Conservation (phyloP, 2,888 invertebrate genomes). For the Lypha dubia region DNA sequence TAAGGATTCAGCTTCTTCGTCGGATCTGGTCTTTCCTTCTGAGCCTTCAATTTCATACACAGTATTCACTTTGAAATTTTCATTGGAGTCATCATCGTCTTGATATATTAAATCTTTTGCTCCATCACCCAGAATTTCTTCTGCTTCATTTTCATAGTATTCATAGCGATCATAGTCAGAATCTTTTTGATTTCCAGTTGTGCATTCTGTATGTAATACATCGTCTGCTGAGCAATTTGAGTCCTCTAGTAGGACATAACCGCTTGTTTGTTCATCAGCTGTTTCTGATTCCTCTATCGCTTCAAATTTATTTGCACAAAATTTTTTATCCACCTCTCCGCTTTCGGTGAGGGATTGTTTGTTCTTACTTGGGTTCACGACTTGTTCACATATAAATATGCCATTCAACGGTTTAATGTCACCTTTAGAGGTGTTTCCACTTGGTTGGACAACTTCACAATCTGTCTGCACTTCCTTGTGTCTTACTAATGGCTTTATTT, state of each 20-base stretch:
- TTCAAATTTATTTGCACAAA: neutral
- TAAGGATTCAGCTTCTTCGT: neutral
- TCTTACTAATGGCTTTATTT: constrained; percentile 8
- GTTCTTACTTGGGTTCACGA: neutral
- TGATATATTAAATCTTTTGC: constrained; percentile 6
- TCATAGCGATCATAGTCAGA: constrained; percentile 30
- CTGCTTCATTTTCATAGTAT: constrained; percentile 45
- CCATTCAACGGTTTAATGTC: constrained; percentile 9
- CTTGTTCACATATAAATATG: constrained; percentile 45
- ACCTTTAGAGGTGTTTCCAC: neutral
- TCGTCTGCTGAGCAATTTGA: constrained; percentile 46
- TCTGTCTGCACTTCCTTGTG: constrained; percentile 68
- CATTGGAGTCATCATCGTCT: constrained; percentile 38
- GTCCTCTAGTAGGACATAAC: constrained; percentile 39
- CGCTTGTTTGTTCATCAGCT: constrained; percentile 4
- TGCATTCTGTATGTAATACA: neutral
- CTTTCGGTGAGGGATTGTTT: neutral
- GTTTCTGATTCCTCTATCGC: neutral
- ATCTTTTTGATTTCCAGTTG: neutral
- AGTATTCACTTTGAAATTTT: constrained; percentile 25
- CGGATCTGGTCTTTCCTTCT: constrained; percentile 2
- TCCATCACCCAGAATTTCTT: constrained; percentile 31
- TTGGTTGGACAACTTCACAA: constrained; percentile 11
- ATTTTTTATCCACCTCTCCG: constrained; percentile 3
- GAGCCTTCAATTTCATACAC: constrained; percentile 35